These are phyloP conservation scores for Ctenicera cuprea DNA, from an alignment of 2,888 invertebrate genomes.

Conservation along the genomic window DNA sequence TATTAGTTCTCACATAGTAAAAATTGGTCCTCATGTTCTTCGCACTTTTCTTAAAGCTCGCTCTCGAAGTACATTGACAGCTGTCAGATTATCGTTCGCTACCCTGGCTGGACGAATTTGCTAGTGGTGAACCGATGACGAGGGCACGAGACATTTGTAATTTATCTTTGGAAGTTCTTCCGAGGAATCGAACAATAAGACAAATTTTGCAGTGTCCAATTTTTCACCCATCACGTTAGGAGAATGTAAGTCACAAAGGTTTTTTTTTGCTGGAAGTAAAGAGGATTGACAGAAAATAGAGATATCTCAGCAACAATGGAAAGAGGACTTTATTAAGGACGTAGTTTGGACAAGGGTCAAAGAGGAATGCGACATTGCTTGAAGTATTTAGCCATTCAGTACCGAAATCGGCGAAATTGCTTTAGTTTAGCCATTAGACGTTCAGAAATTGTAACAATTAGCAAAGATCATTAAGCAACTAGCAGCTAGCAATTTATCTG, in stretches of 20 bases:
- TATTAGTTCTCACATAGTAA: neutral
- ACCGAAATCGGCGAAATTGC: neutral
- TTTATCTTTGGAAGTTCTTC: slow-evolving; percentile 18
- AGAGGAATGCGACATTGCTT: slow-evolving; percentile 11
- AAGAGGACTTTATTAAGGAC: neutral
- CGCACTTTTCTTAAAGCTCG: slow-evolving; percentile 5
- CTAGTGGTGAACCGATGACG: neutral
- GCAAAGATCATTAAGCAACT: too few species aligned
- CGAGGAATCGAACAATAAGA: slow-evolving; percentile 15
- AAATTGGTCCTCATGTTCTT: slow-evolving; percentile 19
- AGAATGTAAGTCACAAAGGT: neutral
- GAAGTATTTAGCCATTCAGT: neutral
- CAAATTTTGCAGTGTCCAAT: slow-evolving; percentile 12
- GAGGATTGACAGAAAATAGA: slow-evolving; percentile 7
- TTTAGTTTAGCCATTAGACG: too few species aligned
- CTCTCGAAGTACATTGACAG: slow-evolving; percentile 10
- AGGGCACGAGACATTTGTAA: slow-evolving; percentile 16
- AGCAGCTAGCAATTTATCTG: too few species aligned
- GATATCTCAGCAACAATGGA: neutral
- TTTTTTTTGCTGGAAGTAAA: neutral
- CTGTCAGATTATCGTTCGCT: slow-evolving; percentile 23
- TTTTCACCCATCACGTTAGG: slow-evolving; percentile 16
- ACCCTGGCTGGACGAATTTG: slow-evolving; percentile 10
- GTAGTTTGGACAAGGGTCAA: slow-evolving; percentile 12
- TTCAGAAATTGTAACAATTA: too few species aligned